Percentiles rank a stretch among this genome's conserved stretches.
These are phyloP conservation scores for Octodon degus DNA, from an alignment of 2,113 vertebrate genomes.

Conservation along the genomic window DNA sequence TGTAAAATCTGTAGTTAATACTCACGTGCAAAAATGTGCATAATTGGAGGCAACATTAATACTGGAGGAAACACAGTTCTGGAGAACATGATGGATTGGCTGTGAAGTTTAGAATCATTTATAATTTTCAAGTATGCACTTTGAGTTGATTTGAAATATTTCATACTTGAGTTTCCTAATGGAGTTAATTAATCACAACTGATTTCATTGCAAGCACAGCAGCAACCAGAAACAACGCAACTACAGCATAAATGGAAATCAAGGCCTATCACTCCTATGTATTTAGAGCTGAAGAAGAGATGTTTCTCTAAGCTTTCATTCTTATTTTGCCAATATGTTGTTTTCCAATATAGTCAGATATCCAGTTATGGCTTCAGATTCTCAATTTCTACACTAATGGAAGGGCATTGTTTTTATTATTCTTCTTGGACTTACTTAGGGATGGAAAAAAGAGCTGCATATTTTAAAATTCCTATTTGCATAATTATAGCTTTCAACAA, in stretches of 20 bases:
- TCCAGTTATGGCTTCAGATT: not conserved
- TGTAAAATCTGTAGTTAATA: conserved; percentile 73
- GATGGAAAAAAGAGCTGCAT: not conserved
- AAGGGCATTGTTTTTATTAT: not conserved
- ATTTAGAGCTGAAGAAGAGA: conserved; percentile 44
- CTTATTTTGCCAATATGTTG: not conserved
- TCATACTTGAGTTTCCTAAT: conserved; percentile 81
- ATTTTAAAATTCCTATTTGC: not conserved
- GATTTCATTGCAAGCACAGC: conserved; percentile 74
- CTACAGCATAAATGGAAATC: conserved; percentile 16
- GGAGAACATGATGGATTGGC: conserved; percentile 71
- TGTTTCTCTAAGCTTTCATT: not conserved
- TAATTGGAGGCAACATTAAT: conserved; percentile 75
- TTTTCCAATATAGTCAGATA: not conserved
- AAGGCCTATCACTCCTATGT: not conserved
- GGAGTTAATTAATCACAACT: conserved; percentile 81
- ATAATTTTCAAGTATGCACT: conserved; percentile 80
- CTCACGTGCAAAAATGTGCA: conserved; percentile 69
- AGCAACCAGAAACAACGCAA: conserved; percentile 44
- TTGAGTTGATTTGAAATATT: conserved; percentile 81
- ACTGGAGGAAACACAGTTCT: conserved; percentile 62
- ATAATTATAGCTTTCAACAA: not conserved
- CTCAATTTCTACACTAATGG: not conserved
- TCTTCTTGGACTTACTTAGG: not conserved
- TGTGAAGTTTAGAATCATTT: conserved; percentile 79